phyloP scores from a whole-genome alignment of 2,797 vertebrate species.

The Masticophis lateralis region DNA sequence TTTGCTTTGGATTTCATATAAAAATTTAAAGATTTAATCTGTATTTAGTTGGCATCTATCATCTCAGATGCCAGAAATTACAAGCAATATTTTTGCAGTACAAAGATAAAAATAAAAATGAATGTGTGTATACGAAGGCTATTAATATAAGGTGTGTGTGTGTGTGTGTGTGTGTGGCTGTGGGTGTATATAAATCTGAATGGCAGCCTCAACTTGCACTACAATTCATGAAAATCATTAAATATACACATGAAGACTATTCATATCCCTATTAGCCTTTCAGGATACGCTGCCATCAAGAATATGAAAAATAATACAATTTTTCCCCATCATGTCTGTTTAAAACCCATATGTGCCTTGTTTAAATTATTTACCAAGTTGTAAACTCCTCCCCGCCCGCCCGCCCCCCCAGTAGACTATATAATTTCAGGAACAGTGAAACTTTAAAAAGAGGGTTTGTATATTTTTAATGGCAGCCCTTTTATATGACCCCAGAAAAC shows the following conservation, averaged over 20 bases:
- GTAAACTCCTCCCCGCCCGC: background rate
- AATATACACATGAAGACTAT: background rate
- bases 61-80: constrained; percentile 26
- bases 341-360: background rate
- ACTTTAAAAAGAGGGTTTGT: background rate
- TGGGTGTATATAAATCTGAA: no score
- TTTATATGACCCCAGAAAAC: background rate
- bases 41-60: constrained; percentile 9
- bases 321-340: background rate
- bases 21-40: background rate
- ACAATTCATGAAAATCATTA: no score
- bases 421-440: background rate
- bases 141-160: no score
- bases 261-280: background rate
- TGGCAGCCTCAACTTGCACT: no score
- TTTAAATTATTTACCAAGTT: background rate
- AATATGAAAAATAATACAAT: background rate
- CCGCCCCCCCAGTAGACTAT: background rate
- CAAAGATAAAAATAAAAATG: constrained; percentile 4
- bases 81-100: constrained; percentile 3
- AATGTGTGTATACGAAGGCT: no score
- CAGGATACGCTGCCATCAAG: background rate
- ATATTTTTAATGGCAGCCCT: background rate
- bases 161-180: no score
- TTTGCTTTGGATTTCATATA: constrained; percentile 1